Conservation (phyloP, 2,113 vertebrate genomes). For the Cyphomyrus discorhynchus region DNA sequence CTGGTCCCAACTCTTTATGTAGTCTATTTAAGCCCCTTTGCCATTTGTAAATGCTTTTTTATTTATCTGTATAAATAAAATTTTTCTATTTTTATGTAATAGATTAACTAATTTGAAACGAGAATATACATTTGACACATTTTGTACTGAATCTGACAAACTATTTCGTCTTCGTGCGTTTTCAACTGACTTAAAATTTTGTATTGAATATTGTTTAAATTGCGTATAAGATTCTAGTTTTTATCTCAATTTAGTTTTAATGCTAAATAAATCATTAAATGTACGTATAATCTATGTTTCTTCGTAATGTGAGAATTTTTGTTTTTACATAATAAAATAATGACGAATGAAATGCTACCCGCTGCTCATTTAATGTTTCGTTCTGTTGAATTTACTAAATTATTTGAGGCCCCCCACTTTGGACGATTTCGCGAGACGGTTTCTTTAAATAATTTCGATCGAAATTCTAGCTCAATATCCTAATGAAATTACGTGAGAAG, state of each 20-base stretch:
- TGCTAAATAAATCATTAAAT: slow-evolving; percentile 42
- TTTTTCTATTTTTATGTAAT: not conserved
- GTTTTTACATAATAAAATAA: not conserved
- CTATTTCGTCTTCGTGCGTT: not conserved
- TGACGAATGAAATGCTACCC: not conserved
- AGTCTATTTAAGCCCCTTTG: not conserved
- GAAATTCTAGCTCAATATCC: not conserved
- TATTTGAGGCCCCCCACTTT: not conserved
- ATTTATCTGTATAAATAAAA: not conserved
- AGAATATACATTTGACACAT: not conserved
- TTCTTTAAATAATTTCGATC: not conserved
- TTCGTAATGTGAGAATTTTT: slow-evolving; percentile 25
- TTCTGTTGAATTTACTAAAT: not conserved
- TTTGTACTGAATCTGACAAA: not conserved
- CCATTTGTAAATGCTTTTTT: not conserved
- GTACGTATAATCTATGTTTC: slow-evolving; percentile 33
- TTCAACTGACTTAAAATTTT: slow-evolving; percentile 12
- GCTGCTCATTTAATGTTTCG: not conserved
- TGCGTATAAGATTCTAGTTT: slow-evolving; percentile 32
- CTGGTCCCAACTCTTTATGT: not conserved
- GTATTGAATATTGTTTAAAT: slow-evolving; percentile 24
- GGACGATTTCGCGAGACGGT: not conserved
- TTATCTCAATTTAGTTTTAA: slow-evolving; percentile 34
- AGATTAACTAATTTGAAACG: not conserved
- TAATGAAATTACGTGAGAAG: not conserved